Evolutionary conservation across 2,113 vertebrate genomes (phyloP).

Genomic region (Ovibos moschatus): DNA sequence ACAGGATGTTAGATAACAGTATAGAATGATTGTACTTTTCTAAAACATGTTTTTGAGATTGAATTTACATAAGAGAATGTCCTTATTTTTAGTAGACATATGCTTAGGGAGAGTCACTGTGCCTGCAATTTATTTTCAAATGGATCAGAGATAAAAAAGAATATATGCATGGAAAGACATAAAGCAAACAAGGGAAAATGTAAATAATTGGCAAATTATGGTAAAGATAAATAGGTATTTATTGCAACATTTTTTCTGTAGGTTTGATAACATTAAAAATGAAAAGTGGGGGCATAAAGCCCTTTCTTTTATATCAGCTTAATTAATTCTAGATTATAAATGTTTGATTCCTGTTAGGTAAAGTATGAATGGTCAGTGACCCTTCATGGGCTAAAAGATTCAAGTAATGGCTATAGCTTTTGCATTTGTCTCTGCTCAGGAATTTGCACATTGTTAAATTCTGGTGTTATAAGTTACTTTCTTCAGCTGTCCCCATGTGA

Average conservation of each 20-base stretch:
- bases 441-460: neutral
- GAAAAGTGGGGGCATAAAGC: neutral
- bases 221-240: neutral
- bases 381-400: neutral
- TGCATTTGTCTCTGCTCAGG: neutral
- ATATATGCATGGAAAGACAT: neutral
- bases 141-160: neutral
- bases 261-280: neutral
- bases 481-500: neutral
- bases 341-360: neutral
- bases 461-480: neutral
- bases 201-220: neutral
- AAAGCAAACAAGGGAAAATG: neutral
- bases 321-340: neutral
- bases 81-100: slow-evolving; percentile 12
- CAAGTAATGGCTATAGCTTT: neutral
- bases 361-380: neutral
- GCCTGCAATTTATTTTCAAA: neutral
- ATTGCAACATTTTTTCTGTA: neutral
- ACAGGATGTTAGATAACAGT: neutral
- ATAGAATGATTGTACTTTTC: neutral
- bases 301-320: neutral
- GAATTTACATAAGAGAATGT: neutral
- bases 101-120: neutral
- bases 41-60: neutral